Evolutionary conservation across 2,797 vertebrate species (phyloP).

Genomic region (Morelia viridis): DNA sequence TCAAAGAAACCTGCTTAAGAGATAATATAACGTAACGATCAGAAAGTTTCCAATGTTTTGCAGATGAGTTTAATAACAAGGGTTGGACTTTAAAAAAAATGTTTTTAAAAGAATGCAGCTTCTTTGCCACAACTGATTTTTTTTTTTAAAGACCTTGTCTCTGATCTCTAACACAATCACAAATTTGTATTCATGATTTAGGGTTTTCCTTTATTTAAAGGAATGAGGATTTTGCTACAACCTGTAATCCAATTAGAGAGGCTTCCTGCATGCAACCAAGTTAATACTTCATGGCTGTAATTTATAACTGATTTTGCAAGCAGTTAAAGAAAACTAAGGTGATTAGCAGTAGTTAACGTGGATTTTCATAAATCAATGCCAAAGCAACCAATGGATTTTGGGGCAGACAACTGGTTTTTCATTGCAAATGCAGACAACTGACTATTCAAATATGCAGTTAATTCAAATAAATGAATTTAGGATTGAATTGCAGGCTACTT

Average conservation of each 20-base stretch:
- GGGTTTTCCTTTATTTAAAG: background rate
- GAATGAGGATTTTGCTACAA: background rate
- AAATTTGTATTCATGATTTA: constrained; percentile 9
- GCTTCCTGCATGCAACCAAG: background rate
- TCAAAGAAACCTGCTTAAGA: background rate
- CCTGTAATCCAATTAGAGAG: constrained; percentile 27
- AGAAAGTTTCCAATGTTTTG: background rate
- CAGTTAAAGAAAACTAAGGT: constrained; percentile 15
- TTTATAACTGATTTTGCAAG: constrained; percentile 27
- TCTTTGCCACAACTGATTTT: background rate
- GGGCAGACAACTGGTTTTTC: background rate
- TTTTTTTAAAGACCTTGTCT: background rate
- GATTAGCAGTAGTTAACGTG: constrained; percentile 9
- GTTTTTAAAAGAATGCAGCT: background rate
- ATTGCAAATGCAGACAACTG: background rate
- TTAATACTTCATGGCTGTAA: constrained; percentile 21
- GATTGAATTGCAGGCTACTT: background rate
- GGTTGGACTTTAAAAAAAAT: background rate
- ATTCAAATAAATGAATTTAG: background rate
- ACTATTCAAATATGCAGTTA: background rate
- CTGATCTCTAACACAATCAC: background rate
- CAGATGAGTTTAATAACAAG: background rate
- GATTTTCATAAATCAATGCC: constrained; percentile 11
- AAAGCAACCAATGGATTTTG: background rate
- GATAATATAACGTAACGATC: background rate